Evolutionary conservation across 1,140 invertebrate genomes (phyloP).

Genomic region (Listronotus bonariensis): DNA sequence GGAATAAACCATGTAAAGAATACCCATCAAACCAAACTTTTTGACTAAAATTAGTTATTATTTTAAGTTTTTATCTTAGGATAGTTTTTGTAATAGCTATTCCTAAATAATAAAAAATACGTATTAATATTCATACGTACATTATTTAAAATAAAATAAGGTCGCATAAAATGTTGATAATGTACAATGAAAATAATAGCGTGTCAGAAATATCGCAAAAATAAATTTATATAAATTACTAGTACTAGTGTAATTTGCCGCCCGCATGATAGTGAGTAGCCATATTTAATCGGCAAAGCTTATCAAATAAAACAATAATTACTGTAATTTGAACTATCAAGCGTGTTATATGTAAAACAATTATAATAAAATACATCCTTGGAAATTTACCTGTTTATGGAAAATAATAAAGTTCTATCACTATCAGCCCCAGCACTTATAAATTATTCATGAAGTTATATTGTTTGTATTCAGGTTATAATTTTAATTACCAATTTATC

Average conservation of each 20-base stretch:
- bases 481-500: slow-evolving; percentile 32
- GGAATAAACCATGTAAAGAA: too few relatives aligned
- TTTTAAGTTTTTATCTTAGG: too few relatives aligned
- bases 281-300: slow-evolving; percentile 38
- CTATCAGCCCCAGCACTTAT: slow-evolving; percentile 18
- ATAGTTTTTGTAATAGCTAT: too few relatives aligned
- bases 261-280: slow-evolving; percentile 31
- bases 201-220: too few relatives aligned
- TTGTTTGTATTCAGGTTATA: slow-evolving; percentile 36
- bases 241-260: slow-evolving; percentile 12
- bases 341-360: slow-evolving; percentile 38
- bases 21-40: too few relatives aligned
- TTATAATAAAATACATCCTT: slow-evolving; percentile 39
- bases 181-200: too few relatives aligned
- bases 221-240: too few relatives aligned
- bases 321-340: slow-evolving; percentile 19
- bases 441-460: slow-evolving; percentile 27
- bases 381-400: slow-evolving; percentile 33
- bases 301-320: slow-evolving; percentile 39
- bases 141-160: too few relatives aligned
- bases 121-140: too few relatives aligned
- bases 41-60: too few relatives aligned
- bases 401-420: slow-evolving; percentile 29
- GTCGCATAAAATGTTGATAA: too few relatives aligned
- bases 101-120: too few relatives aligned